Base-by-base conservation (phyloP, 2,113 vertebrate species). In the Miniopterus natalensis region DNA sequence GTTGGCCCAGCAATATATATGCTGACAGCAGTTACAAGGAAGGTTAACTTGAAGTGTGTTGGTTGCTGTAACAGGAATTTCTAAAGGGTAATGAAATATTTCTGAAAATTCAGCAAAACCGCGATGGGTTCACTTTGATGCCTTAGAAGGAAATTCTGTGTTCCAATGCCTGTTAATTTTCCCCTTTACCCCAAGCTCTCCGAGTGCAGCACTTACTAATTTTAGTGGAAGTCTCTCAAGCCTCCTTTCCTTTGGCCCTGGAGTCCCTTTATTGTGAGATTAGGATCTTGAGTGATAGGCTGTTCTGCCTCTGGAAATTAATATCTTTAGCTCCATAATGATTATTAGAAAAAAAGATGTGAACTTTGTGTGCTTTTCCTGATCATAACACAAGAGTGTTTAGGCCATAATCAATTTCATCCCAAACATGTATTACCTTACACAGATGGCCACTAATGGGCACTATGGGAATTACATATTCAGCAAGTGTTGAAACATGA, bases 361-460 rank as follows among this genome's bases (percentile, higher is more conserved):
- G 94, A 97, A 98, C 96, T 97, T 61, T 97, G 75, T 5, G 1
- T 96, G 94, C 94, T 97, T 98, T 96, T 95, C 90, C 93, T 90
- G 92, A 97, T 96, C 80, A 85, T 70, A 95, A 92, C 71, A 96
- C 42, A 29, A 6, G 89, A 90, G 80, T 88, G 89, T 90, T 88
- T 77, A 70, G 81, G 84, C 87, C 0, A 0, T 93, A 97, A 96
- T 97, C 95, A 96, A 95, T 97, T 97, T 97, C 94, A 97, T 83
- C 94, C 88, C 95, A 94, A 96, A 97, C 95, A 95, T 77, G 93
- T 96, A 95, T 97, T 96, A 79, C 90, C 91, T 97, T 97, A 96
- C 95, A 95, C 95, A 97, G 93, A 97, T 94, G 95, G 96, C 77
- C 90, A 92, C 88, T 97, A 97, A 97, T 96, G 93, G 95, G 93